phyloP scores from a whole-genome alignment of 2,113 vertebrate genomes.

The Apus apus region DNA sequence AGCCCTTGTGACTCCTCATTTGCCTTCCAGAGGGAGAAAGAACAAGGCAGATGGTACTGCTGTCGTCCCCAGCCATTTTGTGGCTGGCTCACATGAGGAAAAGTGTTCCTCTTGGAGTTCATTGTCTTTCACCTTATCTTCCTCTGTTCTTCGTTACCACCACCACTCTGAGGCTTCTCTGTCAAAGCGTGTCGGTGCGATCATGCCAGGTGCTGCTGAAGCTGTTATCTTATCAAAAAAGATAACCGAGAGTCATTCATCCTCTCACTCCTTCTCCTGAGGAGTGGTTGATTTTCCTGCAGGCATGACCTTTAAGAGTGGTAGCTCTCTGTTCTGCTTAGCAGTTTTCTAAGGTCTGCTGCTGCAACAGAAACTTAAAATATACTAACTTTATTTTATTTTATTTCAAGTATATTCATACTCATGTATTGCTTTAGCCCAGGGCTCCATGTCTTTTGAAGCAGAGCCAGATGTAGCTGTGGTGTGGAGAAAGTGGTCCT shows the following conservation, averaged over 20 bases:
- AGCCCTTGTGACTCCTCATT: neutral
- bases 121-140: neutral
- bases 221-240: neutral
- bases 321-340: neutral
- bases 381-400: neutral
- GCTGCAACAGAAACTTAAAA: neutral
- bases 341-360: neutral
- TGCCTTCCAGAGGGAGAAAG: neutral
- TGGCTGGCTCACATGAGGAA: accelerated
- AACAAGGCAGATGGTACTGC: neutral
- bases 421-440: neutral
- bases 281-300: neutral
- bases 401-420: neutral
- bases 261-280: neutral
- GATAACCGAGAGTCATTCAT: neutral
- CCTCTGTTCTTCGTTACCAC: neutral
- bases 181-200: neutral
- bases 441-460: neutral
- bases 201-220: neutral
- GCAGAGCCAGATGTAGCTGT: neutral
- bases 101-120: neutral
- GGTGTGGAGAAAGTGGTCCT: neutral
- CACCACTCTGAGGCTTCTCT: neutral
- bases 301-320: neutral
- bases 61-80: neutral